Evolutionary conservation across 2,888 invertebrate genomes (phyloP), one percentile per base, ranked within the genome.

Genomic region (Heliconius ismenius): DNA sequence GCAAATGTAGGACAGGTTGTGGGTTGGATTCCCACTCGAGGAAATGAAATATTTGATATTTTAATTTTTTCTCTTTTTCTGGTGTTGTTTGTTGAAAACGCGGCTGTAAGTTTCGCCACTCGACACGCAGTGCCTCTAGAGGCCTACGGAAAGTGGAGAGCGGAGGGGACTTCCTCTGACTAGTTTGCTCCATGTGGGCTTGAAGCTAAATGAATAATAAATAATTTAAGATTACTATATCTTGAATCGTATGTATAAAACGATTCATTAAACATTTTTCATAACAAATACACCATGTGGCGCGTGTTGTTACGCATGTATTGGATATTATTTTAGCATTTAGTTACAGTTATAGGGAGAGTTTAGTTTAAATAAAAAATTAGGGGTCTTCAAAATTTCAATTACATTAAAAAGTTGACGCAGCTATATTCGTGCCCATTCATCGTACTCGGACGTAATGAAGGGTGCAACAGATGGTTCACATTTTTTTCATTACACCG

Each of bases 391-490:
- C 86, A 88, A 88, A 87, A 87, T 91, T 93, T 92, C 92, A 93
- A 92, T 93, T 92, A 93, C 90, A 92, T 93, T 93, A 92, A 93
- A 93, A 93, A 92, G 89, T 91, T 90, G 91, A 90, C 88, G 88
- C 84, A 86, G 87, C 86, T 87, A 85, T 86, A 88, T 89, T 91
- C 87, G 90, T 88, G 89, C 89, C 91, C 88, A 89, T 91, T 89
- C 88, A 89, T 87, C 83, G 85, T 83, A 84, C 83, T 88, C 84
- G 85, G 85, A 90, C 85, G 90, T 91, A 92, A 92, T 92, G 92
- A 92, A 93, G 93, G 93, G 93, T 91, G 92, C 90, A 93, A 93
- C 93, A 94, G 93, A 93, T 93, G 93, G 91, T 91, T 84, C 86
- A 86, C 85, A 92, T 93, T 92, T 92, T 39, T 93, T 93, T 92